Conservation (phyloP, 2,113 vertebrate genomes). For the Pogonocichla stellata region DNA sequence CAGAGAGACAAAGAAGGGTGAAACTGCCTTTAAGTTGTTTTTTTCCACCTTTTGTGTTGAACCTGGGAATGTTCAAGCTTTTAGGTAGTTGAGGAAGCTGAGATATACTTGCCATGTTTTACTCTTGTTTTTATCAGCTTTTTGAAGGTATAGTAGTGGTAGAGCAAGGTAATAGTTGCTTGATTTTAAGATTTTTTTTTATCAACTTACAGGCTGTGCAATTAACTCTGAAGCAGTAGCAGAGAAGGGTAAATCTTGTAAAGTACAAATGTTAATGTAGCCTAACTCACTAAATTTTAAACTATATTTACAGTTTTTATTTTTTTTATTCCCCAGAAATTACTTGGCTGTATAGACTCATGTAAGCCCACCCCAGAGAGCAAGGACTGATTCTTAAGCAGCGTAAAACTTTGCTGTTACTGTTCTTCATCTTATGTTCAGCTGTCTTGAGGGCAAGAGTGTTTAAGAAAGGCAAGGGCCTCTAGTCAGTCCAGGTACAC, state of each 20-base stretch:
- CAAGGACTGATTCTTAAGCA: background rate
- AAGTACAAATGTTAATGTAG: background rate
- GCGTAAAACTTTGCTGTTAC: background rate
- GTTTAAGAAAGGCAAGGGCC: background rate
- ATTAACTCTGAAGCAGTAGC: background rate
- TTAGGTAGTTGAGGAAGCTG: background rate
- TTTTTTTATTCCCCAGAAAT: background rate
- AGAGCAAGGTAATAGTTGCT: background rate
- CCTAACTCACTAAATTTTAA: background rate
- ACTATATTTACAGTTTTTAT: background rate
- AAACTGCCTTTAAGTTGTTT: background rate
- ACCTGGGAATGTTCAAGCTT: background rate
- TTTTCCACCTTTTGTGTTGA: background rate
- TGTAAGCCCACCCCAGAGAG: background rate
- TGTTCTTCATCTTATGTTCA: background rate
- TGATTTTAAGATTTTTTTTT: background rate
- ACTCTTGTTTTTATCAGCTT: background rate
- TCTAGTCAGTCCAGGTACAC: background rate
- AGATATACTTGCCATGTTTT: background rate
- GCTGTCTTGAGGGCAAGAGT: background rate
- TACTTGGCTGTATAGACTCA: background rate
- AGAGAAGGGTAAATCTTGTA: background rate
- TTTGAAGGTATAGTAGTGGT: background rate
- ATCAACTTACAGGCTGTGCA: background rate
- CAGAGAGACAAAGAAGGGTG: background rate